Evolutionary conservation across 2,797 vertebrate species (phyloP).

Genomic region (Silurus lanzhouensis): DNA sequence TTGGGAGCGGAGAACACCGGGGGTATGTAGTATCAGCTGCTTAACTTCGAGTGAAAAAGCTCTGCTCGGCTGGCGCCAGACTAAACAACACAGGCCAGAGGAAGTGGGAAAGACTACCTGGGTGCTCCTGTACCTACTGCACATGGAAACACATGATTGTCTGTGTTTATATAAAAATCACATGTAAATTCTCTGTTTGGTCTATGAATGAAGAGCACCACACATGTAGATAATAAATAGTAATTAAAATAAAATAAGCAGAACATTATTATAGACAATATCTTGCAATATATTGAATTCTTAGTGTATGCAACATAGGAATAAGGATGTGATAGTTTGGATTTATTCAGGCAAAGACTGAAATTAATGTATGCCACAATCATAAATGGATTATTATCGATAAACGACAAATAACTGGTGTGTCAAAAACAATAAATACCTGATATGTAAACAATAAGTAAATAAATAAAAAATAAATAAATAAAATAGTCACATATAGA

Average conservation of each 20-base stretch:
- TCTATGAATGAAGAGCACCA: background rate
- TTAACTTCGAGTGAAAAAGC: background rate
- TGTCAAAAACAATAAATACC: background rate
- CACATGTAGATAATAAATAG: background rate
- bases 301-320: background rate
- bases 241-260: background rate
- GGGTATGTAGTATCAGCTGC: constrained; percentile 18
- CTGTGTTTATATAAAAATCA: constrained; percentile 9
- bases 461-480: background rate
- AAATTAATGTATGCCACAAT: background rate
- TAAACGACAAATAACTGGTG: background rate
- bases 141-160: constrained; percentile 36
- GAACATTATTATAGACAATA: background rate
- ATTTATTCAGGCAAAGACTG: background rate
- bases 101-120: constrained; percentile 38
- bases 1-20: constrained; percentile 21
- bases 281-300: background rate
- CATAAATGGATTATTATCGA: background rate
- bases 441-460: background rate
- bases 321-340: background rate
- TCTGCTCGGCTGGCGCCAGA: constrained; percentile 38
- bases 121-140: constrained; percentile 33
- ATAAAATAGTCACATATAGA: too few relatives aligned
- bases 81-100: constrained; percentile 52
- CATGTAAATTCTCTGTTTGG: constrained; percentile 14